A percentile compares a stretch with the other conserved stretches of the same genome.
Conservation (phyloP, 2,113 vertebrate species). For the Rhabdomys dilectus region DNA sequence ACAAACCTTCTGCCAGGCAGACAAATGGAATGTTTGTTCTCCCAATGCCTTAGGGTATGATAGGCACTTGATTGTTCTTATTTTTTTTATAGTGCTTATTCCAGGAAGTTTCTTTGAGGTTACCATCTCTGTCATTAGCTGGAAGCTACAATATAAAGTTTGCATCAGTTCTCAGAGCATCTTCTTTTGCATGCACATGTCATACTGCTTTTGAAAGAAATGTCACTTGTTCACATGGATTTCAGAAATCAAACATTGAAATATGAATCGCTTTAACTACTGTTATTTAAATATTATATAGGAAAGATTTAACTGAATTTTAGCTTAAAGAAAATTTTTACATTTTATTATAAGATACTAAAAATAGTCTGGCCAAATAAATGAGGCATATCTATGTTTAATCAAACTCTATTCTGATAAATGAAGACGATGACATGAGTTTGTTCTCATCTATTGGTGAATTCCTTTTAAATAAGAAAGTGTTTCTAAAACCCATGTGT, state of each 20-base stretch:
- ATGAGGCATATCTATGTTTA: not conserved
- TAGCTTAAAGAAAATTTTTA: constrained; percentile 26
- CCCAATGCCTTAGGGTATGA: not conserved
- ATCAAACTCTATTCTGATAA: constrained; percentile 22
- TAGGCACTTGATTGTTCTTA: constrained; percentile 69
- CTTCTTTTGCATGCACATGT: constrained; percentile 65
- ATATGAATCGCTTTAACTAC: constrained; percentile 46
- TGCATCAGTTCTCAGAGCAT: constrained; percentile 56
- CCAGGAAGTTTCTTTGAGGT: constrained; percentile 63
- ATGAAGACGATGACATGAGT: not conserved
- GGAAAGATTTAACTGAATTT: constrained; percentile 43
- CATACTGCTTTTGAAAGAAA: constrained; percentile 68
- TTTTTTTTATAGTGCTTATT: constrained; percentile 61
- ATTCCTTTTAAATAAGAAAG: constrained; percentile 31
- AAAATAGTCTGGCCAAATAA: constrained; percentile 48
- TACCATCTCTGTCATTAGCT: constrained; percentile 66
- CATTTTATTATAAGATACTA: constrained; percentile 29
- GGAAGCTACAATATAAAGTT: constrained; percentile 75
- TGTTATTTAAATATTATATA: constrained; percentile 37
- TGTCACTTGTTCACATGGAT: constrained; percentile 53
- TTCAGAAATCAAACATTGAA: constrained; percentile 42
- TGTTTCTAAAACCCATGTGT: not conserved
- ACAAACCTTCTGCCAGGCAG: constrained; percentile 68
- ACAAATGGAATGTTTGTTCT: constrained; percentile 67
- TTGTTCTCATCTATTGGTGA: not conserved